phyloP scores from a whole-genome alignment of 2,113 vertebrate genomes.

The Lichenostomus cassidix region DNA sequence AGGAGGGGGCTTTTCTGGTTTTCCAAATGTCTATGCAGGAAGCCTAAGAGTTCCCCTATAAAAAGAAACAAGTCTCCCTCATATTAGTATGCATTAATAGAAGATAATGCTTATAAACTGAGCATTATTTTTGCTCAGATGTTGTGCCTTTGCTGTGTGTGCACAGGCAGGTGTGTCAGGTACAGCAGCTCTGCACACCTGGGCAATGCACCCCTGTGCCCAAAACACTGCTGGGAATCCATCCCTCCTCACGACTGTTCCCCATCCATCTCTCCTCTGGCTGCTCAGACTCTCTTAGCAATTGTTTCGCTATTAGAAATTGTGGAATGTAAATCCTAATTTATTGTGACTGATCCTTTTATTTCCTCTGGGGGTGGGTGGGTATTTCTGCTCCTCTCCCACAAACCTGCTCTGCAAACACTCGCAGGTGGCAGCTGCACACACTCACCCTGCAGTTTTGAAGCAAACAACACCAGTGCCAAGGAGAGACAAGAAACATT shows the following conservation, averaged over 20 bases:
- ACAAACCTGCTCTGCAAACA: neutral
- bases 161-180: neutral
- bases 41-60: neutral
- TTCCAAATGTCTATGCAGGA: neutral
- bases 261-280: neutral
- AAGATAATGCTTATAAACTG: neutral
- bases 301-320: neutral
- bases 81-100: rapidly evolving
- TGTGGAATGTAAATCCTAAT: neutral
- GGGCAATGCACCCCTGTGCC: neutral
- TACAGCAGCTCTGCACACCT: neutral
- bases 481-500: neutral
- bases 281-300: neutral
- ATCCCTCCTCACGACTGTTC: neutral
- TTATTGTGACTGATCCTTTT: neutral
- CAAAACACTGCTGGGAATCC: neutral
- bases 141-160: neutral
- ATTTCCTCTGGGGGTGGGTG: neutral
- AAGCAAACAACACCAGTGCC: neutral
- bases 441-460: neutral
- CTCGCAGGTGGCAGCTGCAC: neutral
- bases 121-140: neutral
- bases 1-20: neutral
- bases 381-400: neutral
- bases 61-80: neutral